Base-by-base conservation (phyloP, 2,797 vertebrate genomes). In the Bucorvus abyssinicus region DNA sequence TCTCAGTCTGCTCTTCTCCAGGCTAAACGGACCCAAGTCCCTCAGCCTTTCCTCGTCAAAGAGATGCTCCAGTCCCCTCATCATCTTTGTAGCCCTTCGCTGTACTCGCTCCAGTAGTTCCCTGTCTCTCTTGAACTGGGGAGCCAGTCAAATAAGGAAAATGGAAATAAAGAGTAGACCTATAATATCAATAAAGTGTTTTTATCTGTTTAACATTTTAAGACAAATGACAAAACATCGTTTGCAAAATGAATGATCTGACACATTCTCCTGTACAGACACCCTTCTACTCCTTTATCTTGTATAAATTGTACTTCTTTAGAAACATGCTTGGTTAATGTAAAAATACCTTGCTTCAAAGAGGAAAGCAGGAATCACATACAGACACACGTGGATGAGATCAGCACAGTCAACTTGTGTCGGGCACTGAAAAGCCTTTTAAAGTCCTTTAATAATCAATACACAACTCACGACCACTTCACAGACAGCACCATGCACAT, bases 401-500 rank as follows among this genome's bases (percentile, higher is more conserved):
- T 14, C 26, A 61, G 23, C 29, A 60, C 38, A 56, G 10, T 38
- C 40, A 78, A 11, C 12, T 63, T 26, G 2, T 21, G 3, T 5
- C 47, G 52, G 68, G 7, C 12, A 32, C 49, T n/a, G 40, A 34
- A 40, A 87, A 88, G 30, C 14, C n/a, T 87, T 95, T 84, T 26
- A 14, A 90, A 57, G 20, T 50, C 38, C 12, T 74, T 77, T 57
- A 64, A 45, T 10, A 61, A 59, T 47, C 47, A 53, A 64, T 14
- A 34, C 10, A 27, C 13, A 77, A 16, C 50, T 80, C 22, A 50
- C 67, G 42, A 64, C 16, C n/a, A 10, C 44, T 76, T 75, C 52
- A 57, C 29, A 60, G 32, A 14, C 5, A 1, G 4, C 17, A 45
- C 19, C 73, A 40, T 2, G 12, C 21, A 56, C 18, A n/a, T 0